phyloP scores from a whole-genome alignment of 2,888 invertebrate species.

The Philonicus albiceps region DNA sequence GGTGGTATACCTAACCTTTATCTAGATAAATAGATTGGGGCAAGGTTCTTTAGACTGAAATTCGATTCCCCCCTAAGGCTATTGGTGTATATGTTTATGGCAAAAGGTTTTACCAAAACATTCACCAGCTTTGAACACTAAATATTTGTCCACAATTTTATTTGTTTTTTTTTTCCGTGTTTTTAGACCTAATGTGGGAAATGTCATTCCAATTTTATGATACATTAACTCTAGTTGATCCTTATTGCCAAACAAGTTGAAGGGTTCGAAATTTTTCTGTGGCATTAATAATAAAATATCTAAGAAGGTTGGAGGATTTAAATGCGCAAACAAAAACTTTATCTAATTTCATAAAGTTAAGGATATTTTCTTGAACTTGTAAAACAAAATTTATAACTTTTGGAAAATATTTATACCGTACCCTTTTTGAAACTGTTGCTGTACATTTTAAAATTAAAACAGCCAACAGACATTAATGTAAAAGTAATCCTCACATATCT shows the following conservation, averaged over 20 bases:
- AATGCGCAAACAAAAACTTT: neutral
- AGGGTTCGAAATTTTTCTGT: neutral
- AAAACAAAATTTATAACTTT: neutral
- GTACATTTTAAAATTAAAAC: neutral
- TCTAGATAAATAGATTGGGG: constrained; percentile 11
- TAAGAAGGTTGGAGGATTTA: neutral
- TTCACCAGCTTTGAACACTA: neutral
- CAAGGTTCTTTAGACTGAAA: constrained; percentile 15
- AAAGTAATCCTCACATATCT: neutral
- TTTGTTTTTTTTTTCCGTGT: neutral
- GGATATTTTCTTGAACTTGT: neutral
- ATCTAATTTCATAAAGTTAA: neutral
- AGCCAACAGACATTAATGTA: neutral
- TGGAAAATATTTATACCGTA: neutral
- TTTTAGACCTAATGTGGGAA: neutral
- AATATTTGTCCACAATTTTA: constrained; percentile 13
- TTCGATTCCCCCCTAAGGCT: constrained; percentile 6
- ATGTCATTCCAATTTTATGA: constrained; percentile 1
- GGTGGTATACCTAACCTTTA: neutral
- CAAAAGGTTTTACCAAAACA: constrained; percentile 20
- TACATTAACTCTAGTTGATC: neutral
- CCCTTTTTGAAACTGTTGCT: neutral
- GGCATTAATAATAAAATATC: neutral
- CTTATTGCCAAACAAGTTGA: neutral
- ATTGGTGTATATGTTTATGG: neutral